phyloP scores from a whole-genome alignment of 1,140 invertebrate genomes.

The Drosophila subpulchrella region DNA sequence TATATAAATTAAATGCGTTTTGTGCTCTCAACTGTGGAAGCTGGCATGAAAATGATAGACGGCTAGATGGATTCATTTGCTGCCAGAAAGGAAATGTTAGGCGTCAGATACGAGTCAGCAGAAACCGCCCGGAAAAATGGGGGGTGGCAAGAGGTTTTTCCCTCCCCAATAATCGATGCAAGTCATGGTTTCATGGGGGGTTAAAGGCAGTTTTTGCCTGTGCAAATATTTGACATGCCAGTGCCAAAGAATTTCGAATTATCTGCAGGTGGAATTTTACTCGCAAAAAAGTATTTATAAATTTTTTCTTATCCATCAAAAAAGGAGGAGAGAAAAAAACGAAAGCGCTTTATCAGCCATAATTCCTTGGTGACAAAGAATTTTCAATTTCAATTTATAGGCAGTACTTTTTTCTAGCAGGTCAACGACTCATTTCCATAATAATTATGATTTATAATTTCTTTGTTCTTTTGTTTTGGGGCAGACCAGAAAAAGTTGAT shows the following conservation, averaged over 20 bases:
- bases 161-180: constrained; percentile 56
- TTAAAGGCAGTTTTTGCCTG: constrained; percentile 9
- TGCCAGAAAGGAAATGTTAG: constrained; percentile 44
- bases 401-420: constrained; percentile 12
- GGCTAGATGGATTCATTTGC: constrained; percentile 41
- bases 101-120: constrained; percentile 53
- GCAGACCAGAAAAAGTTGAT: constrained; percentile 26
- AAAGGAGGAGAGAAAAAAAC: no score
- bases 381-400: constrained; percentile 29
- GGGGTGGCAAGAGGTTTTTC: constrained; percentile 4
- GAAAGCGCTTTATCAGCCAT: constrained; percentile 14
- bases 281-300: constrained; percentile 25
- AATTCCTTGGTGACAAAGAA: constrained; percentile 19
- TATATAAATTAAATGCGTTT: constrained; percentile 72
- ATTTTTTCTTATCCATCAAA: background rate
- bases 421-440: constrained; percentile 7
- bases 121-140: background rate
- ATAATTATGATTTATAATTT: constrained; percentile 11
- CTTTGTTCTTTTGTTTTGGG: constrained; percentile 26
- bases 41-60: constrained; percentile 49
- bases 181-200: constrained; percentile 46
- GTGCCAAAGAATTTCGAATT: constrained; percentile 41
- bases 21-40: constrained; percentile 18
- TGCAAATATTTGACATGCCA: constrained; percentile 60
- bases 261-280: constrained; percentile 47